These are phyloP conservation scores for Leptonema lineaticorne DNA, from an alignment of 1,140 invertebrate genomes.

Conservation along the genomic window DNA sequence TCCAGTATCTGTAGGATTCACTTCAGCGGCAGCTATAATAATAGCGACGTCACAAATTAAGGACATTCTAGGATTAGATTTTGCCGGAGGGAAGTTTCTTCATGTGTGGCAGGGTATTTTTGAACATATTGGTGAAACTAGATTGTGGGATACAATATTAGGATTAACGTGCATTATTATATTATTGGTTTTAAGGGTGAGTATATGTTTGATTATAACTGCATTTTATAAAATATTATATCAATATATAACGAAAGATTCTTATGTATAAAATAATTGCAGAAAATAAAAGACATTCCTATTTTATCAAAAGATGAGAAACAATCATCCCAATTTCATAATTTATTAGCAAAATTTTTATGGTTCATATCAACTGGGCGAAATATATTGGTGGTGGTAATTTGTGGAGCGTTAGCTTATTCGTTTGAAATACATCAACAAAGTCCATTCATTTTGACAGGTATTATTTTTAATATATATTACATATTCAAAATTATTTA, in stretches of 20 bases:
- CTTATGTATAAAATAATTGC: too few relatives aligned
- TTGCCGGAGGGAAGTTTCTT: conserved; percentile 66
- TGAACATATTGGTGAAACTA: conserved; percentile 66
- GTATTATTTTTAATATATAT: conserved; percentile 44
- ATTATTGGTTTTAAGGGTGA: conserved; percentile 68
- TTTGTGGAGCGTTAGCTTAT: conserved; percentile 67
- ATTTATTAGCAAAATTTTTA: conserved; percentile 56
- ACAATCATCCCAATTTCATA: conserved; percentile 50
- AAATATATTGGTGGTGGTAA: conserved; percentile 76
- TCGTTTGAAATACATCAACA: conserved; percentile 61
- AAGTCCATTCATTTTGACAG: conserved; percentile 69
- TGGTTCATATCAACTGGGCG: conserved; percentile 76
- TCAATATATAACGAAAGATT: not conserved
- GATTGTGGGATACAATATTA: conserved; percentile 66
- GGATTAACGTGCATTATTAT: conserved; percentile 68
- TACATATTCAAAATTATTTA: not conserved
- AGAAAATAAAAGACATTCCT: conserved; percentile 74
- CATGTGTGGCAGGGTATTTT: conserved; percentile 63
- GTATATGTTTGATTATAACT: conserved; percentile 31
- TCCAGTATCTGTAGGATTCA: conserved; percentile 89
- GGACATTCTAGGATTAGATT: conserved; percentile 71
- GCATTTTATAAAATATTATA: not conserved
- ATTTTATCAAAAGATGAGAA: conserved; percentile 49
- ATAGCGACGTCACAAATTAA: conserved; percentile 86
- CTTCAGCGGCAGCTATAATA: conserved; percentile 85